Evolutionary conservation across 2,888 invertebrate genomes (phyloP).

Genomic region (Megamerina dolium): DNA sequence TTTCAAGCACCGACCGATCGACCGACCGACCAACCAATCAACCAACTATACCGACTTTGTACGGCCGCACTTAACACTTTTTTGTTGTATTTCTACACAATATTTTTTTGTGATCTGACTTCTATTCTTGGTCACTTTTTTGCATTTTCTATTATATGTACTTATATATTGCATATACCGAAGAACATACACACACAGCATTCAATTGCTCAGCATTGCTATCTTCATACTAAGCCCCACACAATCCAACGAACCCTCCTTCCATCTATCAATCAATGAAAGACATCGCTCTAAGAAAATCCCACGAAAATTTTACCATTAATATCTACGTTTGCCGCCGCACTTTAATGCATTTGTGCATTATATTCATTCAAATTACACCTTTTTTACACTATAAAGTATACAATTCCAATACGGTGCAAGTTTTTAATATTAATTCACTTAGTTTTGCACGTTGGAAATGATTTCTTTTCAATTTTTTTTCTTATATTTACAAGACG

Average conservation of each 20-base stretch:
- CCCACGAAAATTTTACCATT: conserved; percentile 22
- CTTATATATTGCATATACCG: no score
- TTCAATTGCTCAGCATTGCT: no score
- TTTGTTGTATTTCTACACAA: conserved; percentile 1
- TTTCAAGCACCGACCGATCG: no score
- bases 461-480: conserved; percentile 29
- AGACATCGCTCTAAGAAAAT: no score
- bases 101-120: not conserved
- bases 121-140: no score
- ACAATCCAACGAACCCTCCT: no score
- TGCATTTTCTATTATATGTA: no score
- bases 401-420: conserved; percentile 14
- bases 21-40: no score
- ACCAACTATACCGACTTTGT: not conserved
- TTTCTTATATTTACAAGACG: conserved; percentile 46
- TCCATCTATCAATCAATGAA: no score
- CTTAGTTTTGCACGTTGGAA: conserved; percentile 21
- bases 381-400: conserved; percentile 10
- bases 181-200: no score
- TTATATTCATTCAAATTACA: conserved; percentile 16
- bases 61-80: not conserved
- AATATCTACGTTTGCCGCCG: conserved; percentile 38
- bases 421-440: conserved; percentile 11
- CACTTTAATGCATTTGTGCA: conserved; percentile 18
- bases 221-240: no score